These are phyloP conservation scores for Bombus huntii DNA, from an alignment of 1,140 invertebrate genomes.

Conservation along the genomic window DNA sequence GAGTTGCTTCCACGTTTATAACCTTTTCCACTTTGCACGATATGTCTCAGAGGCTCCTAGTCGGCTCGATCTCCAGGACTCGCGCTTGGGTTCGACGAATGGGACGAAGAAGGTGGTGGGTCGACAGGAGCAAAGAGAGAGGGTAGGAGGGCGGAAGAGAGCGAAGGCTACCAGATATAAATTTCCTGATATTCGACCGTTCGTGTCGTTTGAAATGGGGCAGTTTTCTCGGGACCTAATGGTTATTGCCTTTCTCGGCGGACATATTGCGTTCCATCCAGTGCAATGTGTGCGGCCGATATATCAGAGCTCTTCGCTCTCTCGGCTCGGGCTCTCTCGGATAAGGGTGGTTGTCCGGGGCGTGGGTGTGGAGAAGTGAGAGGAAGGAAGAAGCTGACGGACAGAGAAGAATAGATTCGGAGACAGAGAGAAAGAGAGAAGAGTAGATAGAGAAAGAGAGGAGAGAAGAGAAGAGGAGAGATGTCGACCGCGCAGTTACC, in stretches of 20 bases:
- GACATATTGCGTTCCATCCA: slow-evolving; percentile 86
- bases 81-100: slow-evolving; percentile 59
- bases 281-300: slow-evolving; percentile 85
- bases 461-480: slow-evolving; percentile 50
- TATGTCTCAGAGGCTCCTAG: slow-evolving; percentile 62
- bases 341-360: slow-evolving; percentile 70
- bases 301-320: slow-evolving; percentile 80
- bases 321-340: slow-evolving; percentile 63
- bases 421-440: slow-evolving; percentile 37
- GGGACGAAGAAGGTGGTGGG: slow-evolving; percentile 47
- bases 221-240: slow-evolving; percentile 85
- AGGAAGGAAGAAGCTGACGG: slow-evolving; percentile 32
- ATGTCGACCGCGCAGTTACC: slow-evolving; percentile 74
- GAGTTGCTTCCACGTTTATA: slow-evolving; percentile 66
- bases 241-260: slow-evolving; percentile 86
- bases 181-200: slow-evolving; percentile 85
- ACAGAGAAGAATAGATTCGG: slow-evolving; percentile 44
- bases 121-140: background rate
- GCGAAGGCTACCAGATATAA: slow-evolving; percentile 79
- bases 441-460: background rate
- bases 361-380: slow-evolving; percentile 43
- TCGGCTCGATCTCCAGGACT: slow-evolving; percentile 55
- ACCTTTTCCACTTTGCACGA: slow-evolving; percentile 62
- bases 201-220: slow-evolving; percentile 85
- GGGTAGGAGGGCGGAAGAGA: background rate